Conservation (phyloP, 2,113 vertebrate species). For the Tachuris rubrigastra region DNA sequence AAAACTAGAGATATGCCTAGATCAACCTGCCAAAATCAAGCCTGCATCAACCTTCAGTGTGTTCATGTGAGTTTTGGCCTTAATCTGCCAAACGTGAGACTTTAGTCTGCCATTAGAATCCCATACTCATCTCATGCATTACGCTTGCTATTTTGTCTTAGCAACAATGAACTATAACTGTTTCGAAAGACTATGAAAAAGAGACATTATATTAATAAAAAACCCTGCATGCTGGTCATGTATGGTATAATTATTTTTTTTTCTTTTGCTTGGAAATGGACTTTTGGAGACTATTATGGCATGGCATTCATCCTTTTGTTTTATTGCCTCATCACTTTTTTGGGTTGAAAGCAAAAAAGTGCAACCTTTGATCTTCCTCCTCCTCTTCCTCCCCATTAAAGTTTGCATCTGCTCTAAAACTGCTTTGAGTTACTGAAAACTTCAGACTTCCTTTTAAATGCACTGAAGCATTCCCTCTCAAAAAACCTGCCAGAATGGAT, state of each 20-base stretch:
- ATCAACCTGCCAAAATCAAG: constrained; percentile 82
- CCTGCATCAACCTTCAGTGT: constrained; percentile 82
- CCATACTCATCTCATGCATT: constrained; percentile 95
- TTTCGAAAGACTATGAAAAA: constrained; percentile 87
- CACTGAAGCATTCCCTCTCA: constrained; percentile 85
- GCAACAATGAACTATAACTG: constrained; percentile 87
- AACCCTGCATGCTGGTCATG: constrained; percentile 99
- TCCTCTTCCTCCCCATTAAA: constrained; percentile 80
- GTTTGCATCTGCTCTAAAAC: constrained; percentile 83
- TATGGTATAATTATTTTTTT: constrained; percentile 88
- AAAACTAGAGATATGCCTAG: constrained; percentile 80
- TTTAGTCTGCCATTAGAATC: constrained; percentile 85
- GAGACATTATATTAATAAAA: constrained; percentile 89
- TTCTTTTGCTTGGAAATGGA: constrained; percentile 89
- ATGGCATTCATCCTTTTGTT: constrained; percentile 94
- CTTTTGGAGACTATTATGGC: constrained; percentile 89
- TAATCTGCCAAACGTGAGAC: constrained; percentile 87
- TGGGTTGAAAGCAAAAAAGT: constrained; percentile 93
- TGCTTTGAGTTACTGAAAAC: constrained; percentile 86
- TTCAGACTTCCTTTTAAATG: constrained; percentile 83
- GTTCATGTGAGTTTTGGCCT: constrained; percentile 80
- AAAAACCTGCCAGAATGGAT: constrained; percentile 82
- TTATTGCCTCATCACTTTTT: constrained; percentile 93
- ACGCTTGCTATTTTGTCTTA: constrained; percentile 93
- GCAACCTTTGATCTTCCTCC: constrained; percentile 82